Evolutionary conservation across 1,140 invertebrate species (phyloP).

Genomic region (Heliconius himera): DNA sequence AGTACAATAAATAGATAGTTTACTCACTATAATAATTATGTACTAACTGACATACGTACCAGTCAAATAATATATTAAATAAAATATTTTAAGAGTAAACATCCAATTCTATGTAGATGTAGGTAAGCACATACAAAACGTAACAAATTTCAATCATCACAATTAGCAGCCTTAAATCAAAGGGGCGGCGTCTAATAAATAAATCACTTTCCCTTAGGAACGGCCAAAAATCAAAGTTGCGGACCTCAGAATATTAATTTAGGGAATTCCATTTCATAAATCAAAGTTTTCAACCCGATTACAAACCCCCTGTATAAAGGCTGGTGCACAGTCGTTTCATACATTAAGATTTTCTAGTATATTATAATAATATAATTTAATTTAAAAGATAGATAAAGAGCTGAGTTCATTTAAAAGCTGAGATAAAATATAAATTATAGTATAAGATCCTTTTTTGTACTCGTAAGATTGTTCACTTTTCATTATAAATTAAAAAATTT

Average conservation of each 20-base stretch:
- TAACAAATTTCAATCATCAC: conserved; percentile 22
- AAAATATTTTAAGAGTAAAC: neutral
- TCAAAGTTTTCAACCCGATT: conserved; percentile 51
- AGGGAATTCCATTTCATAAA: conserved; percentile 58
- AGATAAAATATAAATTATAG: neutral
- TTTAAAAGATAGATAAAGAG: neutral
- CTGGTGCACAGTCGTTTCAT: neutral
- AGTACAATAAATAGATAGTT: no score
- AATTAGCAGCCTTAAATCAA: conserved; percentile 42
- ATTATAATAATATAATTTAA: neutral
- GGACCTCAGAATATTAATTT: conserved; percentile 58
- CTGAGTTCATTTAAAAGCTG: neutral
- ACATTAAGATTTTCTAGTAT: neutral
- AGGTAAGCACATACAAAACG: neutral
- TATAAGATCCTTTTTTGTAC: neutral
- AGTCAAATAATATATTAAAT: no score
- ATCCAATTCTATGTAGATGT: neutral
- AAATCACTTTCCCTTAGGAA: conserved; percentile 42
- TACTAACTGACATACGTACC: no score
- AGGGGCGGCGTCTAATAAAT: conserved; percentile 45
- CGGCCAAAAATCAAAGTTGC: conserved; percentile 52
- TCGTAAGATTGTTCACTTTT: neutral
- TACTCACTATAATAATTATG: no score
- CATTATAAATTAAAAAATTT: no score
- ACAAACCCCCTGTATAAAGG: conserved; percentile 31